Conservation (phyloP, 2,888 invertebrate genomes). For the Trissolcus brochymenae region DNA sequence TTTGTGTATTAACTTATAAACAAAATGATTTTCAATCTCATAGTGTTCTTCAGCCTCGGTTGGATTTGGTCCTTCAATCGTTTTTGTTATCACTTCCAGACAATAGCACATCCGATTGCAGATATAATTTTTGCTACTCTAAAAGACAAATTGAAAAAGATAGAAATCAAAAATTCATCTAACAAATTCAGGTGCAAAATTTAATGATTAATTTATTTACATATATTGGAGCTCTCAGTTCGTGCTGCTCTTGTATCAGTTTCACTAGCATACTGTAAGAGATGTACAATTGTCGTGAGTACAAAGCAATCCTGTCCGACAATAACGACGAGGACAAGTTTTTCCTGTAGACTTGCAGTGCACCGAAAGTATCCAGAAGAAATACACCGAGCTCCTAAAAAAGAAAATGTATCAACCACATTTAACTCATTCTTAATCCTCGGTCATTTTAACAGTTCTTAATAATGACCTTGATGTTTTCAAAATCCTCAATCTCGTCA, state of each 20-base stretch:
- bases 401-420: slow-evolving; percentile 6
- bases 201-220: slow-evolving; percentile 58
- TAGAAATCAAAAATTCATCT: background rate
- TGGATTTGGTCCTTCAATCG: slow-evolving; percentile 66
- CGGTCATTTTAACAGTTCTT: background rate
- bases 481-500: slow-evolving; percentile 71
- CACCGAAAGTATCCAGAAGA: slow-evolving; percentile 67
- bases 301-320: slow-evolving; percentile 68
- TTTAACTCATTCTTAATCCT: background rate
- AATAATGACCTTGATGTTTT: slow-evolving; percentile 69
- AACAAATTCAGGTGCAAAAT: background rate
- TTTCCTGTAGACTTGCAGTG: slow-evolving; percentile 67
- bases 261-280: slow-evolving; percentile 69
- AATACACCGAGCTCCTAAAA: slow-evolving; percentile 70
- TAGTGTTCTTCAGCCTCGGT: slow-evolving; percentile 65
- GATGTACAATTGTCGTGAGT: slow-evolving; percentile 67
- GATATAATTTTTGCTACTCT: slow-evolving; percentile 72
- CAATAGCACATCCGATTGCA: slow-evolving; percentile 71
- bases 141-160: slow-evolving; percentile 8
- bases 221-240: slow-evolving; percentile 68
- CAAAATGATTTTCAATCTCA: slow-evolving; percentile 72
- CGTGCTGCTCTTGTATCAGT: slow-evolving; percentile 70
- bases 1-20: slow-evolving; percentile 64
- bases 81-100: slow-evolving; percentile 68
- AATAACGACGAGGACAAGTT: slow-evolving; percentile 65